Evolutionary conservation across 2,113 vertebrate genomes (phyloP).

Genomic region (Percopsis transmontana): DNA sequence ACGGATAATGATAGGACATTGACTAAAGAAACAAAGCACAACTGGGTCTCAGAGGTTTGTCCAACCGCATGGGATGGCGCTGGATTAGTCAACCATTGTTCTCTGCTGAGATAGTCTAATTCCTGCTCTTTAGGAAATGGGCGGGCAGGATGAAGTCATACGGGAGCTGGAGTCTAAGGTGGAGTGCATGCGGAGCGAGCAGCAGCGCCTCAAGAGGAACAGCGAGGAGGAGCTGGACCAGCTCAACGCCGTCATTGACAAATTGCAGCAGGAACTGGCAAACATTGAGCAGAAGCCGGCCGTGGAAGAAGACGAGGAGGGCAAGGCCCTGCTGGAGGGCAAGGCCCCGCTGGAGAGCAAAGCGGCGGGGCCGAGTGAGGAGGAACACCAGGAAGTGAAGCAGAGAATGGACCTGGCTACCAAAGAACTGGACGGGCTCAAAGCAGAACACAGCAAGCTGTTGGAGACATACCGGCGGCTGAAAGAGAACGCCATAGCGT

Average conservation of each 20-base stretch:
- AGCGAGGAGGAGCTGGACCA: slow-evolving; percentile 89
- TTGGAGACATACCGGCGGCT: slow-evolving; percentile 54
- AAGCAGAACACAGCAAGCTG: slow-evolving; percentile 63
- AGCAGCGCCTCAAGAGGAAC: slow-evolving; percentile 84
- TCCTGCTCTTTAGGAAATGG: slow-evolving; percentile 76
- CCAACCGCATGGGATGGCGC: not conserved
- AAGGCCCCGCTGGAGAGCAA: slow-evolving; percentile 64
- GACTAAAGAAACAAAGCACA: not conserved
- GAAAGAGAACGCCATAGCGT: slow-evolving; percentile 50
- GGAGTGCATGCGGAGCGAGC: slow-evolving; percentile 87
- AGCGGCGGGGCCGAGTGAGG: slow-evolving; percentile 57
- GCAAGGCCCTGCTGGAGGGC: slow-evolving; percentile 76
- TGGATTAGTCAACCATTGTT: slow-evolving; percentile 1
- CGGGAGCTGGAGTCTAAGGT: slow-evolving; percentile 86
- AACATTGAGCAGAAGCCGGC: slow-evolving; percentile 81
- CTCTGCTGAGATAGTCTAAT: slow-evolving; percentile 8
- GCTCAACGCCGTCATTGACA: slow-evolving; percentile 91
- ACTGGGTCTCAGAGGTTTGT: slow-evolving; percentile 56
- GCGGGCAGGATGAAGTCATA: slow-evolving; percentile 84
- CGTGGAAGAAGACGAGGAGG: slow-evolving; percentile 66
- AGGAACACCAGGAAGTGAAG: slow-evolving; percentile 80
- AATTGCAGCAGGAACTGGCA: slow-evolving; percentile 89
- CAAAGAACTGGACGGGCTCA: slow-evolving; percentile 77
- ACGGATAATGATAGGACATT: not conserved
- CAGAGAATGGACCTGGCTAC: slow-evolving; percentile 75